Conservation (phyloP, 2,797 vertebrate genomes). For the Ctenopoma multispine region DNA sequence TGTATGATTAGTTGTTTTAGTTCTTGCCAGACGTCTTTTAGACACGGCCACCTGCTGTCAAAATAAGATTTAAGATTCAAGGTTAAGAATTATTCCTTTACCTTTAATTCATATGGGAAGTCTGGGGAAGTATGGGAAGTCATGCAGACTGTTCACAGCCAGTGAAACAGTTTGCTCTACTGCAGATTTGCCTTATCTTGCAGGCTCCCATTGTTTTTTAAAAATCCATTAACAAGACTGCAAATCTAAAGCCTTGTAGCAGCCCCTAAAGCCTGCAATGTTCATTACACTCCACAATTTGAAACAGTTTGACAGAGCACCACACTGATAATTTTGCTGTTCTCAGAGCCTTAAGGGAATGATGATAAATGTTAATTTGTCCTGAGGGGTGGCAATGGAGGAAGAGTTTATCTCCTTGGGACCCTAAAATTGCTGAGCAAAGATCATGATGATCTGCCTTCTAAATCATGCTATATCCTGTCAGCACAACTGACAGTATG, state of each 20-base stretch:
- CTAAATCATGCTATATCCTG: not conserved
- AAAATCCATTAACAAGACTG: conserved; percentile 34
- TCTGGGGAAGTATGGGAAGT: not conserved
- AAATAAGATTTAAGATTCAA: not conserved
- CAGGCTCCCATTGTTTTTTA: conserved; percentile 24
- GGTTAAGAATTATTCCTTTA: not conserved
- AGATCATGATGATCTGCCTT: conserved; percentile 9
- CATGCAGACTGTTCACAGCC: not conserved
- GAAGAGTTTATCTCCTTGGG: conserved; percentile 11
- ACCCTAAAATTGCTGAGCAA: conserved; percentile 12
- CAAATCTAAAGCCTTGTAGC: conserved; percentile 10
- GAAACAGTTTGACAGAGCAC: conserved; percentile 31
- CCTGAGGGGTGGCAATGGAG: conserved; percentile 4
- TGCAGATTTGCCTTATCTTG: conserved; percentile 24
- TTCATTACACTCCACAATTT: conserved; percentile 31
- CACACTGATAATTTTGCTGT: conserved; percentile 25
- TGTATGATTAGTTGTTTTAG: no score
- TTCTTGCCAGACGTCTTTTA: conserved; percentile 3
- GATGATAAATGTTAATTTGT: conserved; percentile 26
- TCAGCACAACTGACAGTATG: conserved; percentile 1
- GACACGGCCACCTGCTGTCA: conserved; percentile 1
- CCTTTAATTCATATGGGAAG: not conserved
- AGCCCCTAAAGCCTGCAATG: conserved; percentile 8
- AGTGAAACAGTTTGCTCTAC: conserved; percentile 11
- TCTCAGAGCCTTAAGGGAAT: conserved; percentile 10